These are phyloP conservation scores for Habrosyne pyritoides DNA, from an alignment of 2,888 invertebrate species.

Conservation along the genomic window DNA sequence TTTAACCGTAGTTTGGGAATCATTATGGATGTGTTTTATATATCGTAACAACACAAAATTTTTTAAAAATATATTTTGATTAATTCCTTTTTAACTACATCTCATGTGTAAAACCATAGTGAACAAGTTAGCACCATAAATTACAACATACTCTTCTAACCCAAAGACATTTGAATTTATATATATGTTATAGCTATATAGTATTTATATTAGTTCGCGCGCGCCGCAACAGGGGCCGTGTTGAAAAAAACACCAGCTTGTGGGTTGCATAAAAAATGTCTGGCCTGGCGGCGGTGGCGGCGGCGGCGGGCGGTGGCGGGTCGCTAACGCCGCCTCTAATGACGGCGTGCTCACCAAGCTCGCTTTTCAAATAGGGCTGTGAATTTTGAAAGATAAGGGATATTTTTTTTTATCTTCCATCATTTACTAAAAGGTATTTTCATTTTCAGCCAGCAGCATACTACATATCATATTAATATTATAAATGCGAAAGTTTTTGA, in stretches of 20 bases:
- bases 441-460: too few relatives aligned
- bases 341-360: slow-evolving; percentile 62
- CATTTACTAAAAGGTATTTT: too few relatives aligned
- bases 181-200: slow-evolving; percentile 28
- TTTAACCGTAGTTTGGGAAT: too few relatives aligned
- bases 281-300: slow-evolving; percentile 65
- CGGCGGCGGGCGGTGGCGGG: slow-evolving; percentile 48
- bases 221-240: slow-evolving; percentile 41
- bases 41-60: too few relatives aligned
- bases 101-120: not conserved
- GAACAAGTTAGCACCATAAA: too few relatives aligned
- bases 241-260: slow-evolving; percentile 63
- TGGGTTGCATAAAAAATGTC: slow-evolving; percentile 81
- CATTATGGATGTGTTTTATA: too few relatives aligned
- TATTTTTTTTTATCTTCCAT: not conserved
- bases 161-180: too few relatives aligned
- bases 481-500: too few relatives aligned
- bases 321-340: slow-evolving; percentile 79
- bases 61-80: too few relatives aligned
- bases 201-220: slow-evolving; percentile 31
- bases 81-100: too few relatives aligned
- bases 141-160: too few relatives aligned
- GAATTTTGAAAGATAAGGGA: slow-evolving; percentile 18
- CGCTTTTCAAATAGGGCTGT: slow-evolving; percentile 59
- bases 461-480: too few relatives aligned